A percentile compares a stretch with the other conserved stretches of the same genome.
phyloP scores from a whole-genome alignment of 2,113 vertebrate genomes.

The Mesoclemmys tuberculata region DNA sequence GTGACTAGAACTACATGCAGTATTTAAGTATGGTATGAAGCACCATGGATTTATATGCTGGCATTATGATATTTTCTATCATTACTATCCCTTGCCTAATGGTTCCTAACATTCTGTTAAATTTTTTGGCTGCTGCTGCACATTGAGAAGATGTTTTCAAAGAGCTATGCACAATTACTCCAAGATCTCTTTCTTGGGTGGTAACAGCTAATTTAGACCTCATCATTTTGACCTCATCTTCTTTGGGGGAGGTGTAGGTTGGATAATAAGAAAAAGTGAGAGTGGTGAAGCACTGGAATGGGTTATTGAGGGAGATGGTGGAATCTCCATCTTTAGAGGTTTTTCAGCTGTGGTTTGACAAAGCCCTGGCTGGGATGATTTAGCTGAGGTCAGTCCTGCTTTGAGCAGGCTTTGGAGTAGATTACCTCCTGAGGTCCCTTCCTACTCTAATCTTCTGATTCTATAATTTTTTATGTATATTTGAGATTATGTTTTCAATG shows the following conservation, averaged over 20 bases:
- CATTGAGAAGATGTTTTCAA: not conserved
- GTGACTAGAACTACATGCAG: not conserved
- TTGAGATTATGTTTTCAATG: not conserved
- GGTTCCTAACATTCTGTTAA: not conserved
- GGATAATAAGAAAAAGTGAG: no score
- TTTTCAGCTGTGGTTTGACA: no score
- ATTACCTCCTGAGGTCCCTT: no score
- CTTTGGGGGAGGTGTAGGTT: no score
- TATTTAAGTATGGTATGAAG: not conserved
- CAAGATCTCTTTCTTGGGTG: not conserved
- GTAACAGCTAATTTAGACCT: not conserved
- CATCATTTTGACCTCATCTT: not conserved
- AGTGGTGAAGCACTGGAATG: no score
- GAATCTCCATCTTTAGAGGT: no score
- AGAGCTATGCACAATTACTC: not conserved
- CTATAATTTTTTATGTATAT: no score
- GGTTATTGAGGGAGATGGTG: no score
- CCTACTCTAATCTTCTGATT: no score
- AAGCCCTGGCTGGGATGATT: no score
- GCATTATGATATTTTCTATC: not conserved
- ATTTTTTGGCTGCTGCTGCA: not conserved
- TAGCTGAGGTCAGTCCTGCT: no score
- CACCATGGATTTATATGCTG: not conserved
- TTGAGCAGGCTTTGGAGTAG: no score
- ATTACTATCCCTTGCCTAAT: not conserved